Evolutionary conservation across 2,797 vertebrate genomes (phyloP), one percentile per base, ranked within the genome.

Genomic region (Jordanella pulchra): DNA sequence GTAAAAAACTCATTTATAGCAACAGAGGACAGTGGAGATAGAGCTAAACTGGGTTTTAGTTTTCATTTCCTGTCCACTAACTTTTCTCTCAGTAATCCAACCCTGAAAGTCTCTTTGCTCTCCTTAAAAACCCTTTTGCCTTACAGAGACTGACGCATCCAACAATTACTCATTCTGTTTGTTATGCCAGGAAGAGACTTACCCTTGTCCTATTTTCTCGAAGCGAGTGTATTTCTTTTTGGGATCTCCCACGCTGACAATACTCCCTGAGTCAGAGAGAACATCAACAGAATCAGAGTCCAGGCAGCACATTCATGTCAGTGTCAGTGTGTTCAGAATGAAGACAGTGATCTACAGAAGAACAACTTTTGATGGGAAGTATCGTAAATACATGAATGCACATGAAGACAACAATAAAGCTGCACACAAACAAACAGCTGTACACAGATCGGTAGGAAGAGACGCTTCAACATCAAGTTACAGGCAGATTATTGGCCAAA

Each of bases 221-320:
- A 99, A 99, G 77, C 98, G 95, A 10, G 97, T 98, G 71, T 99
- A 99, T 91, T 99, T 99, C 95, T 99, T 99, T 92, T 99, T 99
- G 67, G 98, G 98, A 91, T 99, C 98, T 60, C 98, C 97, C 84
- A 99, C 97, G 0, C 97, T 99, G 84, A 99, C 98, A 82, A 99
- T 99, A 87, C 96, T 99, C 93, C 98, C 98, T 99, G 92, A 75
- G 90, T 92, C 65, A 86, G 65, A 93, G 30, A 86, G 65, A 87
- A 72, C 75, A 90, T 51, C 86, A 27, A 71, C 70, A 70, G 69
- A 72, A 53, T 64, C 72, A 80, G 50, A 66, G 61, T 73, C 45
- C 58, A 50, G 28, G 51, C 42, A 42, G 73, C 27, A 51, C 61
- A 65, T 44, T 44, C 11, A 11, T 53, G 56, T 77, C 65, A 55